Base-by-base conservation (phyloP, 1,140 invertebrate species). In the Drosophila novamexicana region DNA sequence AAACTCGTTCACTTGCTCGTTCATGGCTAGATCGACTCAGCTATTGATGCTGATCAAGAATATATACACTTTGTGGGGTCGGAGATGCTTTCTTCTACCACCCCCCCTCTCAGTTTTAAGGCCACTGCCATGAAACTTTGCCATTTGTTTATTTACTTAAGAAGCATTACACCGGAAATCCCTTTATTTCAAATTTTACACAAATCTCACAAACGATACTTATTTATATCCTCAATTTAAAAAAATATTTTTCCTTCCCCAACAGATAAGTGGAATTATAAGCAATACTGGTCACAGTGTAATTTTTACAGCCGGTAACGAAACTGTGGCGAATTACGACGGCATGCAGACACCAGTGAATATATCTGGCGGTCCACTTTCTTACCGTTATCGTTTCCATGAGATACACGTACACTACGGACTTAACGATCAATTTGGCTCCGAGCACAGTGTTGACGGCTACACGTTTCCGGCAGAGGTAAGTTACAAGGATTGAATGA, bases 311-410 rank as follows among this genome's bases (percentile, higher is more conserved):
- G 96, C 98, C 34, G 97, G 98, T 85, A 97, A 97, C 82, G 96
- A 96, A 77, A 96, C 95, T 0, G 88, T 90, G 14, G 85, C 85
- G 67, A 92, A 92, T 54, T 92, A 92, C 56, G 68, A 93, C 77
- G 91, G 91, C 52, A 89, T 90, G 39, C 94, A 95, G 68, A 96
- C 96, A 91, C 95, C 96, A 77, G 96, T 98, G 73, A 99, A 98
- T 93, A 96, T 99, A 61, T 97, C 96, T 0, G 97, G 97, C 0
- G 98, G 98, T 2, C 98, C 98, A 4, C 94, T 99, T 18, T 98
- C 97, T 54, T 99, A 99, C 93, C 97, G 96, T 75, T 99, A 99
- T 93, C 96, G 98, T 93, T 97, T 98, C 93, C 96, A 98, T 92
- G 96, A 98, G 93, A 96, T 98, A 77, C 96, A 97, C 93, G 95